A percentile compares a stretch with the other conserved stretches of the same genome.
Evolutionary conservation across 53 echinoderm and acorn worm genomes (phyloP).

Genomic region (Astropecten irregularis): DNA sequence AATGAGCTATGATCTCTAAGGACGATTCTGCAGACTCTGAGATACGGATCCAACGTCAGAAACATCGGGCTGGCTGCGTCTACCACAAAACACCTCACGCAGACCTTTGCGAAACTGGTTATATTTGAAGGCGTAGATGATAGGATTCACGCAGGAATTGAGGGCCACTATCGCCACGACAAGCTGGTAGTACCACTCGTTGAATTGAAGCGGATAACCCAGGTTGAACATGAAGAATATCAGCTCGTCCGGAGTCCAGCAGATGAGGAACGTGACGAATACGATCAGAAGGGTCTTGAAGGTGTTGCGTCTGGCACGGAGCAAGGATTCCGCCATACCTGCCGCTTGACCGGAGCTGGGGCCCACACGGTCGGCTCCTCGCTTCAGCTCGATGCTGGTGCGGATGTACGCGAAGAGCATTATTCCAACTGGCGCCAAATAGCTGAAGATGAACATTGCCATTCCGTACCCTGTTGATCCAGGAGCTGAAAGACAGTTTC

Average conservation of each 20-base stretch:
- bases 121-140: slow-evolving; percentile 40
- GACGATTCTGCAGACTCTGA: too few species aligned
- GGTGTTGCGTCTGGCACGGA: slow-evolving; percentile 20
- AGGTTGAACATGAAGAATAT: slow-evolving; percentile 1
- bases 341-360: neutral
- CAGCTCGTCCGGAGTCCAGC: slow-evolving; percentile 3
- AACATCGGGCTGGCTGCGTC: too few species aligned
- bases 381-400: slow-evolving; percentile 41
- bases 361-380: too few species aligned
- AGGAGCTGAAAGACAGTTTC: neutral
- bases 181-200: neutral
- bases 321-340: neutral
- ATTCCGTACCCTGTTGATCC: slow-evolving; percentile 38
- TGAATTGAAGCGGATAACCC: neutral
- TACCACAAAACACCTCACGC: slow-evolving; percentile 8
- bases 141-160: slow-evolving; percentile 37
- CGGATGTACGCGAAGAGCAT: slow-evolving; percentile 78
- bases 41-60: too few species aligned
- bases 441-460: slow-evolving; percentile 66
- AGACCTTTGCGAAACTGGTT: slow-evolving; percentile 13
- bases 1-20: too few species aligned
- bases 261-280: slow-evolving; percentile 29
- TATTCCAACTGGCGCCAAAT: slow-evolving; percentile 62
- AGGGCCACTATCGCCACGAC: slow-evolving; percentile 2
- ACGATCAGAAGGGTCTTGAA: slow-evolving; percentile 48